Evolutionary conservation across 2,113 vertebrate genomes (phyloP), one percentile per base, ranked within the genome.

Genomic region (Cebidichthys violaceus): DNA sequence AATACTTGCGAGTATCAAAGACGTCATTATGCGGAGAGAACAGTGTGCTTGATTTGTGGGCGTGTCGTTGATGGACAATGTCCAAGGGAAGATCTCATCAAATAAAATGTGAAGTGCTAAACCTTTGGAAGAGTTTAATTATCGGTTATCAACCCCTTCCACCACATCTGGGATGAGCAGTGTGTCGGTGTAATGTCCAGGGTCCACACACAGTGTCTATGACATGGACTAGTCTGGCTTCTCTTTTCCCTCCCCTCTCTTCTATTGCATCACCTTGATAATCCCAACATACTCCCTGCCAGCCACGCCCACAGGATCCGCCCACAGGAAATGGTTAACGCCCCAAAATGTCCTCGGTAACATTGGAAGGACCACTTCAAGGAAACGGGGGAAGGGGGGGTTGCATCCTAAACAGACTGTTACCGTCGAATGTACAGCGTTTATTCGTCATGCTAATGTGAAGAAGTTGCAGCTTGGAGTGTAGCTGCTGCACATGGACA

Each of bases 311-410:
- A 72, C 41, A 15, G 0, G 43, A 62, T 41, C 71, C 80, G 2
- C 79, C 79, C 69, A 54, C 52, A 27, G 67, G 54, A 80, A 65
- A 9, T 4, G 4, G 68, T 41, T 9, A 7, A 60, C 77, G n/a
- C 90, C 88, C 75, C 31, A 10, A 66, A 64, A 71, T 27, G 85
- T 81, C 90, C 89, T 83, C 33, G 3, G 70, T 69, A 10, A 71
- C 81, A 76, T 75, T 85, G 72, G 82, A 22, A 17, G 39, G 60
- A 43, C 15, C 24, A 1, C 4, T 27, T 60, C 33, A 52, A 47
- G 41, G 60, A 31, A 55, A 55, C n/a, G 4, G 39, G 27, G 10
- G 24, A 18, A 17, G 45, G 45, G 24, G 47, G 45, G 45, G 45
- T 27, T 66, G 27, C 9, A 14, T 22, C 35, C 33, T 59, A n/a